These are phyloP conservation scores for Drosophila falleni DNA, from an alignment of 2,888 invertebrate genomes.

Conservation along the genomic window DNA sequence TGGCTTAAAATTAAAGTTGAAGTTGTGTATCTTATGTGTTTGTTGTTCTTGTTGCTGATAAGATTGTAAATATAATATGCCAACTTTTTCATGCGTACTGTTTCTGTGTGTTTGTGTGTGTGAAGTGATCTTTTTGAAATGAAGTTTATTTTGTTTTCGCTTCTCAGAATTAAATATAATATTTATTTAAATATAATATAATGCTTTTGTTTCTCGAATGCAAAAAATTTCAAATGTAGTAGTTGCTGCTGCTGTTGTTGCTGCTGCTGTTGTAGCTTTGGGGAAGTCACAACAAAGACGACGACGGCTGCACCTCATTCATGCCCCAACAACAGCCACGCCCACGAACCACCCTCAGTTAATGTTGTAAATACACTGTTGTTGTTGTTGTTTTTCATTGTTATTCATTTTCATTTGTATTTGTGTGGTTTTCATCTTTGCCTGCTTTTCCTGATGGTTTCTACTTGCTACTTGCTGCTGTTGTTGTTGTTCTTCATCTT, in stretches of 20 bases:
- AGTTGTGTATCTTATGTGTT: constrained; percentile 63
- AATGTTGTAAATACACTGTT: constrained; percentile 1
- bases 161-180: constrained; percentile 83
- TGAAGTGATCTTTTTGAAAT: constrained; percentile 68
- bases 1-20: constrained; percentile 79
- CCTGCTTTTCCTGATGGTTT: constrained; percentile 22
- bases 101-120: constrained; percentile 44
- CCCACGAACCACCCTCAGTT: constrained; percentile 41
- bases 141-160: constrained; percentile 79
- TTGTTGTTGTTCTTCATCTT: constrained; percentile 16
- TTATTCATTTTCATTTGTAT: background rate
- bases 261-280: constrained; percentile 35
- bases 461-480: constrained; percentile 21
- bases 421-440: constrained; percentile 13
- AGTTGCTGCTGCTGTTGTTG: constrained; percentile 40
- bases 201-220: constrained; percentile 82
- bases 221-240: constrained; percentile 82
- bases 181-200: constrained; percentile 83
- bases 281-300: constrained; percentile 35
- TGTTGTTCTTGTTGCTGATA: constrained; percentile 59
- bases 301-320: constrained; percentile 20
- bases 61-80: constrained; percentile 66
- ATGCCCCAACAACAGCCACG: constrained; percentile 45
- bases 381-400: background rate
- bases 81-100: constrained; percentile 46